Percentiles rank a stretch among this genome's conserved stretches.
phyloP scores from a whole-genome alignment of 2,888 invertebrate species.

The Punctoribates punctum region DNA sequence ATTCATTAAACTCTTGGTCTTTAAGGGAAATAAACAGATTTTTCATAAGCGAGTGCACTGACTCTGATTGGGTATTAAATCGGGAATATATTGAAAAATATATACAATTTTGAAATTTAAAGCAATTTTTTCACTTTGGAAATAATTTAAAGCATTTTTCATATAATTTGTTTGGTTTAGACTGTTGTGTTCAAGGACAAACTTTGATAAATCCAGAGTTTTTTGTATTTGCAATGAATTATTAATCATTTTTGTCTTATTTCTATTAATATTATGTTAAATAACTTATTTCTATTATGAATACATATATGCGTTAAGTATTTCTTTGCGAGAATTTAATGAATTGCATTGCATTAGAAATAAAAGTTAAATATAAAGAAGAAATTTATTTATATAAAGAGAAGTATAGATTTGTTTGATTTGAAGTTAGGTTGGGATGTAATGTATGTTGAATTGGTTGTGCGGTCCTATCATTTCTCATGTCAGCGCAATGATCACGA shows the following conservation, averaged over 20 bases:
- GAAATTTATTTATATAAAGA: conserved; percentile 14
- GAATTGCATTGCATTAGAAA: neutral
- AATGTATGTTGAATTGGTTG: neutral
- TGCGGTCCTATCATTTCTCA: conserved; percentile 35
- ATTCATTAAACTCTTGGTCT: too few relatives aligned
- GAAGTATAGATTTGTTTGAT: conserved; percentile 25
- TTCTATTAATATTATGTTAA: conserved; percentile 31
- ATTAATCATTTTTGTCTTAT: conserved; percentile 25
- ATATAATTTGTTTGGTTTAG: conserved; percentile 1
- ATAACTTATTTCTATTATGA: conserved; percentile 23
- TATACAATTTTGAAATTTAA: too few relatives aligned
- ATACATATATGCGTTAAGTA: conserved; percentile 29
- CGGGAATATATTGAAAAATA: too few relatives aligned
- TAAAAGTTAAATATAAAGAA: conserved; percentile 22
- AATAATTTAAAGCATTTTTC: neutral
- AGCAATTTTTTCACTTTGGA: neutral
- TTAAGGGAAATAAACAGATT: too few relatives aligned
- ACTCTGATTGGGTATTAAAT: too few relatives aligned
- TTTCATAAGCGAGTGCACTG: too few relatives aligned
- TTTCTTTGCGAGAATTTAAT: neutral
- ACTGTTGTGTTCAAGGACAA: conserved; percentile 9
- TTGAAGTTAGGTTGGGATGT: neutral
- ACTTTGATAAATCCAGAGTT: neutral
- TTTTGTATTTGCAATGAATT: conserved; percentile 16
- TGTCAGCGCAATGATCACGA: conserved; percentile 32